Evolutionary conservation across 2,888 invertebrate species (phyloP).

Genomic region (Tryphoninae sp.): DNA sequence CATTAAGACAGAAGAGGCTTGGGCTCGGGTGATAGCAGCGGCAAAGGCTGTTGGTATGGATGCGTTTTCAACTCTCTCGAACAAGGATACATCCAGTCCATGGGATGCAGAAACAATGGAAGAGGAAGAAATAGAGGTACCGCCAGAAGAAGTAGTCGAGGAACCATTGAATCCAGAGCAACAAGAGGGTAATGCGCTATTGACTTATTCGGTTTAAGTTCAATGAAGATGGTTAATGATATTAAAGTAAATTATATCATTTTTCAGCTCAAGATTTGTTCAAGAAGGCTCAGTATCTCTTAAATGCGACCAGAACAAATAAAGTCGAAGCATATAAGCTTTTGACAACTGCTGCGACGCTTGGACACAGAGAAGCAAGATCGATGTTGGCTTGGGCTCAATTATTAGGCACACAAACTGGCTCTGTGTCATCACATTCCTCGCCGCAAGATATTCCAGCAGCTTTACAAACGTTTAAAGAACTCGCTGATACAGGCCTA

Average conservation of each 20-base stretch:
- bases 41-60: constrained; percentile 67
- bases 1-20: constrained; percentile 65
- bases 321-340: constrained; percentile 89
- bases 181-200: constrained; percentile 84
- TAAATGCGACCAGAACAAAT: constrained; percentile 88
- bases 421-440: constrained; percentile 68
- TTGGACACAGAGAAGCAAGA: constrained; percentile 91
- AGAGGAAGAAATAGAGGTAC: constrained; percentile 74
- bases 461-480: constrained; percentile 89
- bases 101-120: constrained; percentile 67
- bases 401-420: constrained; percentile 90
- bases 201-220: too few relatives aligned
- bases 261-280: constrained; percentile 88
- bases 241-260: constrained; percentile 50
- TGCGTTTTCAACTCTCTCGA: constrained; percentile 40
- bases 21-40: constrained; percentile 70
- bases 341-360: constrained; percentile 89
- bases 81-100: constrained; percentile 61
- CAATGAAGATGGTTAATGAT: constrained; percentile 5
- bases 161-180: constrained; percentile 85
- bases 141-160: constrained; percentile 82
- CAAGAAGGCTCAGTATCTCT: constrained; percentile 86
- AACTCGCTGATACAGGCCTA: constrained; percentile 89
- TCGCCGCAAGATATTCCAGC: constrained; percentile 87
- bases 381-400: constrained; percentile 94